Conservation (phyloP, 2,888 invertebrate genomes). For the Megastigmus dorsalis region DNA sequence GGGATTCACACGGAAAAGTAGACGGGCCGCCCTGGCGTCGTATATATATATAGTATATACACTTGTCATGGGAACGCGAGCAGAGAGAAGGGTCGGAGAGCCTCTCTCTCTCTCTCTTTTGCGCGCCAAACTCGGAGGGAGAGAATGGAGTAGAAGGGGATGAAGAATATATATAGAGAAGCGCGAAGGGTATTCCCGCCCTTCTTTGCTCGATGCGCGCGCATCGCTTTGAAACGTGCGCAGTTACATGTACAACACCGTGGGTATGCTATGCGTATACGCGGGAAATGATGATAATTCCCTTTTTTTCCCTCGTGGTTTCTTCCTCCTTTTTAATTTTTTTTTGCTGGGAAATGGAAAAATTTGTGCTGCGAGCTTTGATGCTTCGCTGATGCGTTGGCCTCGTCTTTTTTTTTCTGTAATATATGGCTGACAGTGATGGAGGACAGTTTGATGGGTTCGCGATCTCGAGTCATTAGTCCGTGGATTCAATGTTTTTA, state of each 20-base stretch:
- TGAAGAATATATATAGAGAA: slow-evolving; percentile 7
- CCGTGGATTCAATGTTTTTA: too few species aligned
- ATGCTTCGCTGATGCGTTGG: neutral
- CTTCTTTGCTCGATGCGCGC: neutral
- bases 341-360: neutral
- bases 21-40: slow-evolving; percentile 57
- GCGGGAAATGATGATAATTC: slow-evolving; percentile 32
- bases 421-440: too few species aligned
- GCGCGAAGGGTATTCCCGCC: slow-evolving; percentile 39
- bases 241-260: neutral
- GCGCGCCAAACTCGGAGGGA: slow-evolving; percentile 57
- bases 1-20: slow-evolving; percentile 70
- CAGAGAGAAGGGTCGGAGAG: slow-evolving; percentile 52
- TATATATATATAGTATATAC: too few species aligned
- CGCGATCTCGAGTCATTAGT: too few species aligned
- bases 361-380: too few species aligned
- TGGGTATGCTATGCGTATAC: neutral
- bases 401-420: neutral
- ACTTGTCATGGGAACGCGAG: slow-evolving; percentile 73
- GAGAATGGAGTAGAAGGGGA: slow-evolving; percentile 36
- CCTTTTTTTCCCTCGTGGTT: neutral
- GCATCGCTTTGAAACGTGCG: neutral
- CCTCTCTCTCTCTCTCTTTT: too few species aligned
- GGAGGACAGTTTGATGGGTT: too few species aligned
- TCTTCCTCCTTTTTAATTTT: neutral